Evolutionary conservation across 2,888 invertebrate species (phyloP).

Genomic region (Eupithecia subumbrata): DNA sequence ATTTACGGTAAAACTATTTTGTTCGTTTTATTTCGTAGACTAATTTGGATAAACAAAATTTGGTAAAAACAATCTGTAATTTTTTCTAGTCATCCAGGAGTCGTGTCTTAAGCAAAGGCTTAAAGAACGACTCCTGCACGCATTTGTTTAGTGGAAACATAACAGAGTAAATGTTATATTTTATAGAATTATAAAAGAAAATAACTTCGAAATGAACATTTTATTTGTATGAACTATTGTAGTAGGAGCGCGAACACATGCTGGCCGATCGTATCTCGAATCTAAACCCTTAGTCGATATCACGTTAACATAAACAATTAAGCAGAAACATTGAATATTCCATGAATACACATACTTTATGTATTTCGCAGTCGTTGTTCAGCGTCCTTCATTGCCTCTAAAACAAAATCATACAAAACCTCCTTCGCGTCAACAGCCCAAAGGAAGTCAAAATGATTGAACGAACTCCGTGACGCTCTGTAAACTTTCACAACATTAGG

Average conservation of each 20-base stretch:
- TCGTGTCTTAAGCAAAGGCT: too few species aligned
- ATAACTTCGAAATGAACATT: too few species aligned
- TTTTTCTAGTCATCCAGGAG: too few species aligned
- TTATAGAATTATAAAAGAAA: too few species aligned
- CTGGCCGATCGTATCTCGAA: not conserved
- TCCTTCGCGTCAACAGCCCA: slow-evolving; percentile 55
- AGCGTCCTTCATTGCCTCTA: slow-evolving; percentile 51
- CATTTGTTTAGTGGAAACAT: too few species aligned
- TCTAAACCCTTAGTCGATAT: not conserved
- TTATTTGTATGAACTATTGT: not conserved
- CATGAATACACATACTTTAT: not conserved
- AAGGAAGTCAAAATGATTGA: slow-evolving; percentile 62
- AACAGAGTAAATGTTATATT: too few species aligned
- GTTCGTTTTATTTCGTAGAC: slow-evolving; percentile 6
- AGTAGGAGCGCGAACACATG: not conserved
- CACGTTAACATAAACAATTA: not conserved
- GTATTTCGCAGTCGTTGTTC: slow-evolving; percentile 43
- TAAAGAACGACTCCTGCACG: not conserved
- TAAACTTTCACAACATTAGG: slow-evolving; percentile 48
- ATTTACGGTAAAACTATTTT: slow-evolving; percentile 31
- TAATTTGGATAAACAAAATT: not conserved
- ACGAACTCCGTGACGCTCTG: slow-evolving; percentile 45
- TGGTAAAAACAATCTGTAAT: too few species aligned
- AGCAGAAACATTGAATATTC: not conserved
- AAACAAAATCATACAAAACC: slow-evolving; percentile 49